A percentile compares a stretch with the other conserved stretches of the same genome.
These are phyloP conservation scores for Crenichthys baileyi DNA, from an alignment of 2,797 vertebrate genomes.

Conservation along the genomic window DNA sequence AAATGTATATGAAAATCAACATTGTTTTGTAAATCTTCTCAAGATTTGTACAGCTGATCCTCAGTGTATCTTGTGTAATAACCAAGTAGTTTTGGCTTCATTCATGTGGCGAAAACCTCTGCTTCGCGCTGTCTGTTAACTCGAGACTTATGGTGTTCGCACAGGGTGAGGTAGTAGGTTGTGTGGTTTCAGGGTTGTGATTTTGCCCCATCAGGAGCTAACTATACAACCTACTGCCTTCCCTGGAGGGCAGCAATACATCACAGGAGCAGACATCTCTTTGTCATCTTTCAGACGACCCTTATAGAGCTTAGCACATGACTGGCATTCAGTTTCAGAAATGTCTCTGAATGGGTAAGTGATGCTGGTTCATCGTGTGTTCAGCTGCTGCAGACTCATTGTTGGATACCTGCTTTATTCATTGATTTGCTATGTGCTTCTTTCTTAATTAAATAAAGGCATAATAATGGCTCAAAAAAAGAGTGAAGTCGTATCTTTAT, in stretches of 20 bases:
- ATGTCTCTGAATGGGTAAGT: conserved; percentile 43
- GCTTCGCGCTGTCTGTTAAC: conserved; percentile 3
- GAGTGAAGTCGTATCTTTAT: conserved; percentile 35
- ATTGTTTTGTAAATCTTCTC: not conserved
- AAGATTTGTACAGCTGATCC: too few species aligned
- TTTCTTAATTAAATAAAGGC: conserved; percentile 54
- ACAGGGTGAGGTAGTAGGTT: conserved; percentile 99
- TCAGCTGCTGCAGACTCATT: not conserved
- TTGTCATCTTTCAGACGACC: not conserved
- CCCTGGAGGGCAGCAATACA: conserved; percentile 84
- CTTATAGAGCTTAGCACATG: not conserved
- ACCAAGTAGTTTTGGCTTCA: not conserved
- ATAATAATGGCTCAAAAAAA: conserved; percentile 8
- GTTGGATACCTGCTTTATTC: not conserved
- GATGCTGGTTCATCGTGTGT: not conserved
- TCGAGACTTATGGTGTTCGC: conserved; percentile 76
- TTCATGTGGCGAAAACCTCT: not conserved
- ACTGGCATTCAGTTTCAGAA: conserved; percentile 6
- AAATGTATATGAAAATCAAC: not conserved
- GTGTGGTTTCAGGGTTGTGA: conserved; percentile 99
- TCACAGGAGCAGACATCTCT: conserved; percentile 46
- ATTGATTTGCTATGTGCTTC: conserved; percentile 22
- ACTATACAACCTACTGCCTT: conserved; percentile 91
- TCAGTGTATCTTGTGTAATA: not conserved
- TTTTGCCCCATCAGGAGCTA: conserved; percentile 92